These are phyloP conservation scores for Brachyptera putata DNA, from an alignment of 2,888 invertebrate species.

Conservation along the genomic window DNA sequence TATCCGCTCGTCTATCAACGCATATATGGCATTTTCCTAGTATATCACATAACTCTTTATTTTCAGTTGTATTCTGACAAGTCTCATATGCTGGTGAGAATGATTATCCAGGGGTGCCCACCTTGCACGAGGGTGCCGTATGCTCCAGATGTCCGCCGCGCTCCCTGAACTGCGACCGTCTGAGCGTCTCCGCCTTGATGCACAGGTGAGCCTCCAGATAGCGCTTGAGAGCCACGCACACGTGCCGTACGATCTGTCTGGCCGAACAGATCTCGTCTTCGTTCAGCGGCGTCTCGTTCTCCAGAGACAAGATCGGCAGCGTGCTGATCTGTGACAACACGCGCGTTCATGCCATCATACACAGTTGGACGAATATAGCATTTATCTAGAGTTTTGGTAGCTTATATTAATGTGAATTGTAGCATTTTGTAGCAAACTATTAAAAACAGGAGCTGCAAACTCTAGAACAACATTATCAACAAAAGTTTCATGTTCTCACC, in stretches of 20 bases:
- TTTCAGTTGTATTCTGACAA: too few relatives aligned
- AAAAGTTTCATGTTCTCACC: too few relatives aligned
- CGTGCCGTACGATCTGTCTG: conserved; percentile 85
- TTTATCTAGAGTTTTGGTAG: too few relatives aligned
- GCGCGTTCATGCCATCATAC: background rate
- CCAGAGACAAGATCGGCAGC: conserved; percentile 75
- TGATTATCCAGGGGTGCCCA: background rate
- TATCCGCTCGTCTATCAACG: too few relatives aligned
- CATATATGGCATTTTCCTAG: too few relatives aligned
- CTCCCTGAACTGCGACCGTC: conserved; percentile 51
- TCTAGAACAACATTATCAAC: too few relatives aligned
- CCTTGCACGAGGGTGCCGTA: conserved; percentile 25
- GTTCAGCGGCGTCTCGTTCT: conserved; percentile 58
- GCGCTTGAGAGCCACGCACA: conserved; percentile 81
- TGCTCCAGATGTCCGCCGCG: conserved; percentile 27
- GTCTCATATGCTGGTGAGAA: too few relatives aligned
- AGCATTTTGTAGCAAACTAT: too few relatives aligned
- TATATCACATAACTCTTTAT: too few relatives aligned
- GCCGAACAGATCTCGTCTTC: conserved; percentile 91
- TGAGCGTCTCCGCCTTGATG: conserved; percentile 67
- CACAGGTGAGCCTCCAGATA: conserved; percentile 90
- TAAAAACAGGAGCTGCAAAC: too few relatives aligned
- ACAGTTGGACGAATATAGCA: too few relatives aligned
- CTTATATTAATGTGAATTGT: too few relatives aligned
- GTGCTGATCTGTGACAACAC: conserved; percentile 63